Evolutionary conservation across 2,888 invertebrate species (phyloP), one percentile per base, ranked within the genome.

Genomic region (Gonocerus acuteangulatus): DNA sequence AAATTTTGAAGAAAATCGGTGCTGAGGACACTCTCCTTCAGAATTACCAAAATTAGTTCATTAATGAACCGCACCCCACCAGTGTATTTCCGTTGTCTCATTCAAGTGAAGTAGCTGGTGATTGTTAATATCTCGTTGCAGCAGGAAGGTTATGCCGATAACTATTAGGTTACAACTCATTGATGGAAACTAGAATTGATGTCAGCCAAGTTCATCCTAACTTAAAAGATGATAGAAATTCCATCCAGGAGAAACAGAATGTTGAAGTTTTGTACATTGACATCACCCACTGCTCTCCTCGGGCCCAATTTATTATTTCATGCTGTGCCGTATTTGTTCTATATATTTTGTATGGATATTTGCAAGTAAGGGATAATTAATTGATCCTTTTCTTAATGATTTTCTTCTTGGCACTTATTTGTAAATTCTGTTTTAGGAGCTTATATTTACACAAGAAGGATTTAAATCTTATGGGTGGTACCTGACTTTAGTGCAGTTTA

Each of bases 391-490:
- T 27, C 18, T 39, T 34, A 47, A 57, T n/a, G 60, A 9, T 27
- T 23, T 23, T 21, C 13, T 13, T 32, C 36, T 39, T 9, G 18
- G 13, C 4, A 11, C 6, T 51, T 7, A 19, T 21, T 27, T 19
- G 22, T 47, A 42, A 34, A 15, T 32, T 36, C 11, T 36, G 13
- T 70, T 75, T 48, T 69, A 84, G 81, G 96, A 96, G 76, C 76
- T 94, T 47, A 90, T 96, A 72, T 96, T 95, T 74, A 86, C 89
- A 0, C 79, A 88, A n/a, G 85, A 89, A 19, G 93, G 91, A 45
- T 90, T 95, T 69, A 85, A 88, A 70, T 86, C 90, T 0, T 89
- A 86, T 71, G 95, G 95, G 48, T 87, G 95, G 86, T 95, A 90
- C 73, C 79, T 96, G 65, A 96, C 96, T 1, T 77, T 95, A 61